phyloP scores from a whole-genome alignment of 2,888 invertebrate species.

The Napeogenes inachia region DNA sequence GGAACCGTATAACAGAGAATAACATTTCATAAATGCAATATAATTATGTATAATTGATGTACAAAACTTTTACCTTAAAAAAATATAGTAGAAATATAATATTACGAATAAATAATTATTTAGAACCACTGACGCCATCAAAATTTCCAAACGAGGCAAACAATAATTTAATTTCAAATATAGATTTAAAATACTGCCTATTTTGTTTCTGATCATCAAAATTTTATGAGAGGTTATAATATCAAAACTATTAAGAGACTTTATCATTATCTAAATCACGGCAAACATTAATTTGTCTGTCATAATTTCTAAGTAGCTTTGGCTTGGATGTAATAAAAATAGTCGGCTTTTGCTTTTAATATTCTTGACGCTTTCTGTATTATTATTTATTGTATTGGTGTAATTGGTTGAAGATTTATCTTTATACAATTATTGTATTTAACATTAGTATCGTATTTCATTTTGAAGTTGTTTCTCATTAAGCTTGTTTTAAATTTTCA shows the following conservation, averaged over 20 bases:
- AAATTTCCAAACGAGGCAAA: not conserved
- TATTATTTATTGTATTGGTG: conserved; percentile 22
- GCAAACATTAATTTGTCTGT: conserved; percentile 61
- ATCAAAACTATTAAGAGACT: conserved; percentile 41
- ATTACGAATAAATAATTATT: too few species aligned
- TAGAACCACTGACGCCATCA: too few species aligned
- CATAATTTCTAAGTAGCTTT: conserved; percentile 45
- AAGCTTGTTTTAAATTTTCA: not conserved
- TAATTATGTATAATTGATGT: too few species aligned
- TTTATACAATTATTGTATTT: conserved; percentile 17
- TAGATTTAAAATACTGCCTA: conserved; percentile 36
- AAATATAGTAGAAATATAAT: too few species aligned
- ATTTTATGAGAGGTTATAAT: conserved; percentile 27
- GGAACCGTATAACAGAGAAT: too few species aligned
- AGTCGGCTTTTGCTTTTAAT: conserved; percentile 22
- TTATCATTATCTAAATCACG: conserved; percentile 67
- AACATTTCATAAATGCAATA: too few species aligned
- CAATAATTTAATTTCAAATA: conserved; percentile 63
- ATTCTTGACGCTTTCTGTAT: conserved; percentile 24
- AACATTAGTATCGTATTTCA: conserved; percentile 8
- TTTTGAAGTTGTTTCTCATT: not conserved
- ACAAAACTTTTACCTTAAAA: too few species aligned
- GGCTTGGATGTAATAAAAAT: conserved; percentile 20
- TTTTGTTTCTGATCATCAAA: conserved; percentile 37
- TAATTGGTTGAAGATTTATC: conserved; percentile 27